These are phyloP conservation scores for Dinoponera quadriceps DNA, from an alignment of 1,140 invertebrate genomes.

Conservation along the genomic window DNA sequence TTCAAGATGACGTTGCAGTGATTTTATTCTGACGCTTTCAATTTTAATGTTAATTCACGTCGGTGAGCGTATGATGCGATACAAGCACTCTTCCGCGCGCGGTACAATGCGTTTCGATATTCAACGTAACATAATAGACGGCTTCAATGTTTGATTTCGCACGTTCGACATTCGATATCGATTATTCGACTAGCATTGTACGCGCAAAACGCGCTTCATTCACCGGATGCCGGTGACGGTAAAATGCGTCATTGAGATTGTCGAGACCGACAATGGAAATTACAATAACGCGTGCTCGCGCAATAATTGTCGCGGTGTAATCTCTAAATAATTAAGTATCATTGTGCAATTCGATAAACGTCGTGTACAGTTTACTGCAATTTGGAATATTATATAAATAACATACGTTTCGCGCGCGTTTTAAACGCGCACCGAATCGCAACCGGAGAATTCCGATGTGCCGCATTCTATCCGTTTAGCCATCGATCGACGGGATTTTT, in stretches of 20 bases:
- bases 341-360: slow-evolving; percentile 17
- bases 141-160: slow-evolving; percentile 58
- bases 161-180: slow-evolving; percentile 54
- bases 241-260: slow-evolving; percentile 53
- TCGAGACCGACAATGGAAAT: slow-evolving; percentile 32
- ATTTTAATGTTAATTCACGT: slow-evolving; percentile 58
- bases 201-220: slow-evolving; percentile 32
- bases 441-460: not conserved
- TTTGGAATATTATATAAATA: slow-evolving; percentile 1
- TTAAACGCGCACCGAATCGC: not conserved
- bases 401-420: not conserved
- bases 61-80: slow-evolving; percentile 44
- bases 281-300: slow-evolving; percentile 32
- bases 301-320: slow-evolving; percentile 41
- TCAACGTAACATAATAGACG: slow-evolving; percentile 49
- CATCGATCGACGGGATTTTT: not conserved
- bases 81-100: slow-evolving; percentile 33
- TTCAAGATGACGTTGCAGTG: slow-evolving; percentile 44
- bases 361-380: not conserved
- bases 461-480: not conserved
- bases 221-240: slow-evolving; percentile 30
- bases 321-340: slow-evolving; percentile 46
- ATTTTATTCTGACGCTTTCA: slow-evolving; percentile 58
- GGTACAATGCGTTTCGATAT: slow-evolving; percentile 45
- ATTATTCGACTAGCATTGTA: slow-evolving; percentile 56